Base-by-base conservation (phyloP, 1,140 invertebrate species). In the Bombus consobrinus region DNA sequence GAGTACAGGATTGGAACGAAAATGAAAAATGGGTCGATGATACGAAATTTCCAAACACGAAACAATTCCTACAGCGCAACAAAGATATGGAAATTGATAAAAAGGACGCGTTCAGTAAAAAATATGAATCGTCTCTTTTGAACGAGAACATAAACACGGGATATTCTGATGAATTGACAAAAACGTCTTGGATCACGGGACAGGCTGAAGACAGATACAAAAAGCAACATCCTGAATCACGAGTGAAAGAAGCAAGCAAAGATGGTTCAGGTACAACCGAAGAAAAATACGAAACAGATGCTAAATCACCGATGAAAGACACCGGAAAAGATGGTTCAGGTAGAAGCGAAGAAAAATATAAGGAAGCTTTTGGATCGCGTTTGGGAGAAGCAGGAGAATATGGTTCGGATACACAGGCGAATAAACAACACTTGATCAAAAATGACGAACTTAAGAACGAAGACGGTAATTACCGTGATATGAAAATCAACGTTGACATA, bases 281-380 rank as follows among this genome's bases (percentile, higher is more conserved):
- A 10, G 37, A 37, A 68, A 25, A 37, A 10, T 22, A 25, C 8
- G 66, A 37, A 3, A 37, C 34, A 12, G 15, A 34, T 37, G 6
- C 1, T 25, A 34, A 0, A 37, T 37, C 8, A n/a, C 28, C 1
- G 10, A n/a, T 0, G 2, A 8, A 73, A 9, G 28, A n/a, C 25
- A n/a, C 10, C 3, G 59, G 10, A 10, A 62, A 62, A 12, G 59
- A 62, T n/a, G 1, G 28, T 62, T 28, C 28, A n/a, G 12, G 0
- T 62, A 22, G 8, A 73, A 41, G 1, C 0, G 64, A 34, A 6
- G 69, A 72, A 25, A 25, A 15, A 41, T 28, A n/a, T 62, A 28
- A 13, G 12, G 0, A 12, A 62, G 3, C 3, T 62, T 28, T 9
- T 62, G 28, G 3, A 12, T 62, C 10, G 2, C 3, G 59, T n/a